phyloP scores from a whole-genome alignment of 2,797 vertebrate species.

The Chromobotia macracanthus region DNA sequence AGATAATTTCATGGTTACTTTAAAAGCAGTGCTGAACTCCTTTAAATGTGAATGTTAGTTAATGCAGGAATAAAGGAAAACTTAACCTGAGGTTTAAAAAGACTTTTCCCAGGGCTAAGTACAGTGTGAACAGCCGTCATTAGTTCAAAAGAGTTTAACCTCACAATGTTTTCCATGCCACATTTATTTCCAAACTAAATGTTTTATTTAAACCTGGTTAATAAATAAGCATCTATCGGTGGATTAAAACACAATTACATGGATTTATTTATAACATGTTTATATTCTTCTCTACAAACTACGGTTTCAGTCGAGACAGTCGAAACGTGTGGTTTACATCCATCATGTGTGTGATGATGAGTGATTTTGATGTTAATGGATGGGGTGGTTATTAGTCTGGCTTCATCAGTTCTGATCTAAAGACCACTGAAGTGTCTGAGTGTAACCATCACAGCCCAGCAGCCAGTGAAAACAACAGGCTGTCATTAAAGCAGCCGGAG shows the following conservation, averaged over 20 bases:
- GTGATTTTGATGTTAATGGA: conserved; percentile 1
- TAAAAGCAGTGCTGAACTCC: no score
- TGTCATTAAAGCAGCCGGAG: conserved; percentile 57
- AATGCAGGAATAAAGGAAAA: no score
- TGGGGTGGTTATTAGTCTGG: conserved; percentile 29
- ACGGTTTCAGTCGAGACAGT: neutral
- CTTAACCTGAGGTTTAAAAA: no score
- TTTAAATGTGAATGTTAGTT: no score
- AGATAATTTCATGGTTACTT: no score
- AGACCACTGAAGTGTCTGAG: conserved; percentile 51
- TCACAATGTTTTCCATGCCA: no score
- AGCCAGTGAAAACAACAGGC: conserved; percentile 56
- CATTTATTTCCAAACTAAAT: no score
- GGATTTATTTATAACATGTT: neutral
- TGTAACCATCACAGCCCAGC: conserved; percentile 44
- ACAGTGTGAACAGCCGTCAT: no score
- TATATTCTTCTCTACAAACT: neutral
- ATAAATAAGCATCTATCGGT: neutral
- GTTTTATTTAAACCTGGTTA: no score
- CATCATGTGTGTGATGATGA: neutral
- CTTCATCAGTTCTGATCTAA: conserved; percentile 55
- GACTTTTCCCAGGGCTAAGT: no score
- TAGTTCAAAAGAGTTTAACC: no score
- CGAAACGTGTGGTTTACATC: neutral
- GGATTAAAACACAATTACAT: neutral